Conservation (phyloP, 2,888 invertebrate species). For the Poecilobothrus nobilitatus region DNA sequence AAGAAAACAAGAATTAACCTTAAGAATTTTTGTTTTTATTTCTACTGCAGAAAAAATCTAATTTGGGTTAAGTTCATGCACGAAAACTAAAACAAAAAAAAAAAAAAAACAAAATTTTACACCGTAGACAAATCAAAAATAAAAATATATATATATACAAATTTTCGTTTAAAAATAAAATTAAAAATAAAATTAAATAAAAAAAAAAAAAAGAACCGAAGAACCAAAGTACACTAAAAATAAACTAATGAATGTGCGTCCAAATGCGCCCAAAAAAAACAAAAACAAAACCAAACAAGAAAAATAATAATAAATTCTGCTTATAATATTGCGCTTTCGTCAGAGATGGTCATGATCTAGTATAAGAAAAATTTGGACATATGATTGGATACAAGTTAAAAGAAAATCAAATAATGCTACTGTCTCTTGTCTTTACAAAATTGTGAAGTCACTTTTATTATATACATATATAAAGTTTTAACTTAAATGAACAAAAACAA, state of each 20-base stretch:
- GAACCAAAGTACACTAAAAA: no score
- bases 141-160: background rate
- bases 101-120: background rate
- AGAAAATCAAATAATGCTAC: no score
- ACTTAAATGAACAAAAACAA: no score
- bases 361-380: background rate
- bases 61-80: constrained; percentile 4
- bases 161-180: background rate
- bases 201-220: no score
- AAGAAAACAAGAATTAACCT: background rate
- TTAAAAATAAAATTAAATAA: no score
- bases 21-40: background rate
- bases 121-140: background rate
- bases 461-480: no score
- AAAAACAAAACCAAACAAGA: no score
- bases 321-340: background rate
- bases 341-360: background rate
- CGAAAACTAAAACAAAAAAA: background rate
- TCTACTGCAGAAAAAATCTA: background rate
- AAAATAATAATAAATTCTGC: background rate
- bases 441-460: no score
- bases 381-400: no score
- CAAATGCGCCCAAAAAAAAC: background rate
- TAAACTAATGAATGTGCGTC: background rate
- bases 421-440: no score